Conservation (phyloP, 2,888 invertebrate species). For the Ennomos erosarius region DNA sequence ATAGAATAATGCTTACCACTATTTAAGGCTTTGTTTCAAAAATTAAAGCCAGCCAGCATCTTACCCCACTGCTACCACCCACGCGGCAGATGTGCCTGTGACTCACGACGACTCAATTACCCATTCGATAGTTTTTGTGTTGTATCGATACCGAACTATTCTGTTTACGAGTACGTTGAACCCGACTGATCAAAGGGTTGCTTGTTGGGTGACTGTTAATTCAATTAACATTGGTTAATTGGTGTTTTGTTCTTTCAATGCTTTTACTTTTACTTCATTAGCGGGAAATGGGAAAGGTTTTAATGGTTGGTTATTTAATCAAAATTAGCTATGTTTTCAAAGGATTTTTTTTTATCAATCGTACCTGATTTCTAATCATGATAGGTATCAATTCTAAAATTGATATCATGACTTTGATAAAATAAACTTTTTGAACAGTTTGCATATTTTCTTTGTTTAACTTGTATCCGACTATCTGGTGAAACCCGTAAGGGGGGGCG, state of each 20-base stretch:
- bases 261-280: constrained; percentile 23
- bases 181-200: constrained; percentile 43
- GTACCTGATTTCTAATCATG: too few species aligned
- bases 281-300: constrained; percentile 14
- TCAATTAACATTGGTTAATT: constrained; percentile 26
- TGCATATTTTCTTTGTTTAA: too few species aligned
- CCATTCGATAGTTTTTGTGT: constrained; percentile 81
- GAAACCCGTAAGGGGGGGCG: too few species aligned
- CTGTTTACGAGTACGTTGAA: constrained; percentile 56
- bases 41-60: constrained; percentile 38
- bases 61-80: constrained; percentile 51
- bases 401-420: too few species aligned
- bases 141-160: constrained; percentile 57
- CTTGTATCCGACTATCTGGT: too few species aligned
- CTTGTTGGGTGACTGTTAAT: constrained; percentile 36
- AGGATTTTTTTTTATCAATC: too few species aligned
- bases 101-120: constrained; percentile 84
- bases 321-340: too few species aligned
- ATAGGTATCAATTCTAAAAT: too few species aligned
- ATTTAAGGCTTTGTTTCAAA: not conserved
- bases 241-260: constrained; percentile 18
- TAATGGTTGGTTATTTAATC: too few species aligned
- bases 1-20: too few species aligned
- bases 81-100: constrained; percentile 78
- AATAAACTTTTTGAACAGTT: too few species aligned